Percentiles rank a stretch among this genome's conserved stretches.
These are phyloP conservation scores for Dichetophora obliterata DNA, from an alignment of 2,888 invertebrate genomes.

Conservation along the genomic window DNA sequence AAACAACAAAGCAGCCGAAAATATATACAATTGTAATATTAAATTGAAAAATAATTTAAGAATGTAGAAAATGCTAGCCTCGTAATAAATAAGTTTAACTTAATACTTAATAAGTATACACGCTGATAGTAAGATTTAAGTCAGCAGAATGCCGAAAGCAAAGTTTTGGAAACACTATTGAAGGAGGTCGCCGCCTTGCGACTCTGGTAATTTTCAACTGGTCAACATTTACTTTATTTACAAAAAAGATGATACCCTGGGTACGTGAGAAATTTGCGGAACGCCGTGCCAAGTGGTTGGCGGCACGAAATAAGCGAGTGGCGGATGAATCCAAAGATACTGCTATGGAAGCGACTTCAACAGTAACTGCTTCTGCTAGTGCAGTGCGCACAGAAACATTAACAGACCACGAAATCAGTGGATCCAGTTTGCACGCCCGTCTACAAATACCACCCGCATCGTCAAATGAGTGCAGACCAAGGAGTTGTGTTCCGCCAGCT, in stretches of 20 bases:
- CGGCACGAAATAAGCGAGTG: slow-evolving; percentile 60
- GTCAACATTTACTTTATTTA: too few relatives aligned
- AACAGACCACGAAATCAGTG: neutral
- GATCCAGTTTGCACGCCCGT: neutral
- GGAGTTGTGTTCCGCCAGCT: neutral
- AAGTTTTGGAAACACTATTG: neutral
- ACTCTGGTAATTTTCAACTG: too few relatives aligned
- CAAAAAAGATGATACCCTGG: slow-evolving; percentile 67
- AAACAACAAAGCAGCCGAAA: neutral
- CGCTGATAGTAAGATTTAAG: neutral
- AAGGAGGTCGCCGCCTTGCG: neutral
- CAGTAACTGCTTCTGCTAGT: neutral
- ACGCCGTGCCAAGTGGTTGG: slow-evolving; percentile 67
- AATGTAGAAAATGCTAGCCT: too few relatives aligned
- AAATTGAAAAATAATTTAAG: too few relatives aligned
- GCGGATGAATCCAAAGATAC: neutral
- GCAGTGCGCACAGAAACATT: neutral
- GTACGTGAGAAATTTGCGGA: slow-evolving; percentile 69
- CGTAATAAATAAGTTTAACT: too few relatives aligned
- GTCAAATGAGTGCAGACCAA: neutral
- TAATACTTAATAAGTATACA: neutral
- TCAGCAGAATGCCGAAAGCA: neutral
- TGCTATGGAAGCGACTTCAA: neutral
- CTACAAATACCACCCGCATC: neutral
- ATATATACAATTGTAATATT: too few relatives aligned